These are phyloP conservation scores for Cephus runcator DNA, from an alignment of 2,888 invertebrate species.

Conservation along the genomic window DNA sequence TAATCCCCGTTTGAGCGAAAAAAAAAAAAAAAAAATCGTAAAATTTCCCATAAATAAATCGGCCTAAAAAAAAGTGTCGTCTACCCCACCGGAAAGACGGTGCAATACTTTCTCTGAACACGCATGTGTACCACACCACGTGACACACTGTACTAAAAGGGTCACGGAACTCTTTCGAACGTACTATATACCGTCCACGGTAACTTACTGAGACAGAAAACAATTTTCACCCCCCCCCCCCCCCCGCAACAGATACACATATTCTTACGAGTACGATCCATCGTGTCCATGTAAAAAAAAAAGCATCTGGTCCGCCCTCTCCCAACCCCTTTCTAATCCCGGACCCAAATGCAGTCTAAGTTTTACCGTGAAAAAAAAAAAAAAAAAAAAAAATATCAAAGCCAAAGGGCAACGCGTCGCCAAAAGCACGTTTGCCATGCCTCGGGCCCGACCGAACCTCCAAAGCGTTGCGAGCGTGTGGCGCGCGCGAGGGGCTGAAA, in stretches of 20 bases:
- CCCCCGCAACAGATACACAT: background rate
- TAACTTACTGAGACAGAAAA: background rate
- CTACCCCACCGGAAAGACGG: background rate
- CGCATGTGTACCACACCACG: background rate
- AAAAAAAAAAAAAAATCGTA: background rate
- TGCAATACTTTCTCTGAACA: background rate
- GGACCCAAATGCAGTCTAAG: background rate
- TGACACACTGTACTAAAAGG: background rate
- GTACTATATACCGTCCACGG: background rate
- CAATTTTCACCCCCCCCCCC: background rate
- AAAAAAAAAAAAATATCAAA: background rate
- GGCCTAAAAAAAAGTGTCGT: background rate
- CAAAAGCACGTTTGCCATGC: background rate
- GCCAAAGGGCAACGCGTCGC: background rate
- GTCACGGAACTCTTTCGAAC: background rate
- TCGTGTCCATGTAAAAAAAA: background rate
- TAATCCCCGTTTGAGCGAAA: background rate
- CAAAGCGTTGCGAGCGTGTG: background rate
- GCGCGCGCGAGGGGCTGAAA: background rate
- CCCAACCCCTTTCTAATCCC: background rate
- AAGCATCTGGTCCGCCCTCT: background rate
- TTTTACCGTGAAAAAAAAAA: slow-evolving; percentile 1
- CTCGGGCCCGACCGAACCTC: background rate
- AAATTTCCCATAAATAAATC: background rate
- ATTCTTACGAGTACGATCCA: background rate